phyloP scores from a whole-genome alignment of 2,113 vertebrate genomes.

The Xiphorhynchus elegans region DNA sequence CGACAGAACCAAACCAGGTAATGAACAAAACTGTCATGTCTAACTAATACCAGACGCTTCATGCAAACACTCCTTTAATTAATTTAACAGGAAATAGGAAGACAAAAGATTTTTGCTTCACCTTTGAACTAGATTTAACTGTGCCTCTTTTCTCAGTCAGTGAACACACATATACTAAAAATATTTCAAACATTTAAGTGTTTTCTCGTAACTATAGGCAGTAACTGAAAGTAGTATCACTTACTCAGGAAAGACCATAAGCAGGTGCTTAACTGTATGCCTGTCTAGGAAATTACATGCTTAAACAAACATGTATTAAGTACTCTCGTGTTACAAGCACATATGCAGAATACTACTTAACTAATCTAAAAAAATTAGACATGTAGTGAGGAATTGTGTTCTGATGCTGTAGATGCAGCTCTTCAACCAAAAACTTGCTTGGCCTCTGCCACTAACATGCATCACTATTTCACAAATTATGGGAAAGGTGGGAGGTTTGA shows the following conservation, averaged over 20 bases:
- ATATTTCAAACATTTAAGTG: background rate
- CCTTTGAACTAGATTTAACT: background rate
- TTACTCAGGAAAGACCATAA: background rate
- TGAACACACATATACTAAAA: fast-evolving
- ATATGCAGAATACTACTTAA: background rate
- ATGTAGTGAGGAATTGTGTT: background rate
- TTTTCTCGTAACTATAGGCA: background rate
- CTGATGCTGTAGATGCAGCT: background rate
- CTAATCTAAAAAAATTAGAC: background rate
- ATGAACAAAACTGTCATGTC: background rate
- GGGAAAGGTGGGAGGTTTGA: background rate
- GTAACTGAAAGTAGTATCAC: background rate
- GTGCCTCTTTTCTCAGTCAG: background rate
- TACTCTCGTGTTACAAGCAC: background rate
- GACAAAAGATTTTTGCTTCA: background rate
- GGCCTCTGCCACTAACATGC: background rate
- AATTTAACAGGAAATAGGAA: background rate
- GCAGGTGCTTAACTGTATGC: background rate
- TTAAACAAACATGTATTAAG: background rate
- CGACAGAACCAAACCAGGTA: background rate
- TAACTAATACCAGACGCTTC: background rate
- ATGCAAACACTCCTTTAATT: background rate
- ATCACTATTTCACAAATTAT: background rate
- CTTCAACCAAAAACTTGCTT: background rate
- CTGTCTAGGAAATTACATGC: background rate